Conservation (phyloP, 2,888 invertebrate genomes). For the Acleris sparsana region DNA sequence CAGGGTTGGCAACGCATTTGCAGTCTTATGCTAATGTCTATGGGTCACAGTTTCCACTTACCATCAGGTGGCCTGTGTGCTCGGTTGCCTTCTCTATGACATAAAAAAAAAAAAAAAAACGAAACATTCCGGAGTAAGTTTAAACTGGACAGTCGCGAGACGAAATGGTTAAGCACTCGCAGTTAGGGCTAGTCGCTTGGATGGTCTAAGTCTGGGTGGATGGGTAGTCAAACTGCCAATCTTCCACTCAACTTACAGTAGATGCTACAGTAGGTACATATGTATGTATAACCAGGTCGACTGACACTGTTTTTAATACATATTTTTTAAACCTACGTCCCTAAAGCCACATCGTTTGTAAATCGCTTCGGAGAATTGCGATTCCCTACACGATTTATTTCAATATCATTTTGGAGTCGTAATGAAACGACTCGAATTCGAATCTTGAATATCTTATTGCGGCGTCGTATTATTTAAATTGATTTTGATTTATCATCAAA, state of each 20-base stretch:
- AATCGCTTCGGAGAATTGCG: slow-evolving; percentile 11
- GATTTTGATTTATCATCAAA: slow-evolving; percentile 11
- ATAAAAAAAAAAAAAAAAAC: no score
- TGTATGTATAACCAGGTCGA: no score
- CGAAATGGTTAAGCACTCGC: slow-evolving; percentile 15
- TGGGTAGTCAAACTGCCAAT: no score
- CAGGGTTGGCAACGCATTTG: no score
- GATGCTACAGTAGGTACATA: no score
- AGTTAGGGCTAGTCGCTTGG: not conserved
- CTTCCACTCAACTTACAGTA: no score
- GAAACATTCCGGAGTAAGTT: slow-evolving; percentile 38
- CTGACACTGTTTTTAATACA: not conserved
- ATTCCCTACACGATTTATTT: slow-evolving; percentile 35
- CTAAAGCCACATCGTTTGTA: not conserved
- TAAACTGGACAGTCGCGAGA: slow-evolving; percentile 35
- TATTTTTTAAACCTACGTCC: not conserved
- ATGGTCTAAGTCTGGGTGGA: no score
- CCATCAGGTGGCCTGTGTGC: no score
- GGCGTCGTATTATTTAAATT: slow-evolving; percentile 24
- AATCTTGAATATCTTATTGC: slow-evolving; percentile 29
- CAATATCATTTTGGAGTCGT: slow-evolving; percentile 29
- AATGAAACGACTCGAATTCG: slow-evolving; percentile 29
- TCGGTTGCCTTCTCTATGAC: no score
- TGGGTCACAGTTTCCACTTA: no score
- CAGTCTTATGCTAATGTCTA: no score